Evolutionary conservation across 2,113 vertebrate species (phyloP), one percentile per base, ranked within the genome.

Genomic region (Pygoscelis adeliae): DNA sequence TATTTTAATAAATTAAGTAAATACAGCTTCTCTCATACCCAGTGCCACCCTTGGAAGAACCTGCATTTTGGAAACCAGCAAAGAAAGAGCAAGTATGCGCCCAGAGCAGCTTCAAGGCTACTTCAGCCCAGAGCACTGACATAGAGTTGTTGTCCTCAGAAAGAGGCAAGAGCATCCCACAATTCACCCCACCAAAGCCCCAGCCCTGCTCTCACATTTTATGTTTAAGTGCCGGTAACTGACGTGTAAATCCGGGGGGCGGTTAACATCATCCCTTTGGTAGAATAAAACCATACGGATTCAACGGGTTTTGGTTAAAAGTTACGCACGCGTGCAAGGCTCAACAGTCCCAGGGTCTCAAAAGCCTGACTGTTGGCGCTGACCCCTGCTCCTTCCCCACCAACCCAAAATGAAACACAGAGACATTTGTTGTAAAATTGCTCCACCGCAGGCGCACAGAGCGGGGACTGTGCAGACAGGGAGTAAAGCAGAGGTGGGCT

Each of bases 321-420:
- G 73, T 30, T 50, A 50, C 1, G 2, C 66, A 80, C 4, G 3
- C 29, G 22, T 1, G 11, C 53, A 25, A 42, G 25, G 69, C 59
- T 56, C 46, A 36, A 19, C 1, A 5, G 83, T 47, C 46, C 6
- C 79, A 59, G 58, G 40, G 77, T 78, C 83, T 95, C 72, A 95
- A 82, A 93, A 74, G 83, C 70, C 83, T 15, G 46, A 25, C 53
- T 96, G 91, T 70, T 76, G 78, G 63, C 1, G 0, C 59, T 42
- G 62, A 56, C 21, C 63, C 83, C 62, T 29, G 40, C 44, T 61
- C 61, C 40, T 71, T 86, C 47, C 74, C 93, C 77, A 77, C 20
- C 80, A 55, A 36, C 67, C 49, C 81, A 55, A 86, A 81, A 32
- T 1, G 55, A 58, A 94, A 95, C 89, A 96, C 78, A 77, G 93